phyloP scores from a whole-genome alignment of 2,888 invertebrate species.

The Euspilapteryx auroguttella region DNA sequence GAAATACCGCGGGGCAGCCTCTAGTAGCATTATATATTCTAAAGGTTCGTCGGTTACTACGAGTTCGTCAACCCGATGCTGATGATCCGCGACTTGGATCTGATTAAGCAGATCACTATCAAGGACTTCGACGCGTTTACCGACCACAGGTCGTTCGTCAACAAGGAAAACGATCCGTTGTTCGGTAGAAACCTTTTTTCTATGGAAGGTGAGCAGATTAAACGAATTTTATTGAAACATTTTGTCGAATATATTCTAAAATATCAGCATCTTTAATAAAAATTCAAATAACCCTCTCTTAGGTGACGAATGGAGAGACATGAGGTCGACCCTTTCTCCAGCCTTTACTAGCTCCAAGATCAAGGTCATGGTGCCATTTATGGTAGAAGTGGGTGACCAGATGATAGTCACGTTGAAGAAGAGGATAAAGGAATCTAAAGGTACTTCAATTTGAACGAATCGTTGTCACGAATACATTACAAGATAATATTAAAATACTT shows the following conservation, averaged over 20 bases:
- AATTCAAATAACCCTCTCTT: too few relatives aligned
- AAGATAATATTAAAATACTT: too few relatives aligned
- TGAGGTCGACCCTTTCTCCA: conserved; percentile 45
- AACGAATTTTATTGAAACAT: too few relatives aligned
- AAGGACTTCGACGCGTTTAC: conserved; percentile 59
- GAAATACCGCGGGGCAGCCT: too few relatives aligned
- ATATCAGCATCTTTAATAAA: too few relatives aligned
- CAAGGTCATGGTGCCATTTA: conserved; percentile 35
- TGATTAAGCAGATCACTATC: conserved; percentile 46
- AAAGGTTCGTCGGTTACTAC: conserved; percentile 44
- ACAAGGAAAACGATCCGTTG: conserved; percentile 34
- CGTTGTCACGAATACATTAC: too few relatives aligned
- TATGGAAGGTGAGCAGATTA: too few relatives aligned
- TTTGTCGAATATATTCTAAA: too few relatives aligned
- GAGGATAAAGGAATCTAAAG: conserved; percentile 15
- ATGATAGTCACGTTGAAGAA: conserved; percentile 23
- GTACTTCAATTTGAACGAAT: too few relatives aligned
- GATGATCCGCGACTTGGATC: conserved; percentile 42
- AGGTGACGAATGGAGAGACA: conserved; percentile 43
- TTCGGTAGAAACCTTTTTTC: conserved; percentile 48
- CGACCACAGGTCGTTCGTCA: conserved; percentile 36
- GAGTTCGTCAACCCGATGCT: conserved; percentile 33
- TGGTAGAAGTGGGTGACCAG: conserved; percentile 32
- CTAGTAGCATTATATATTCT: too few relatives aligned
- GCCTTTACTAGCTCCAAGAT: conserved; percentile 57